These are phyloP conservation scores for Serrognathus titanus DNA, from an alignment of 2,888 invertebrate genomes.

Conservation along the genomic window DNA sequence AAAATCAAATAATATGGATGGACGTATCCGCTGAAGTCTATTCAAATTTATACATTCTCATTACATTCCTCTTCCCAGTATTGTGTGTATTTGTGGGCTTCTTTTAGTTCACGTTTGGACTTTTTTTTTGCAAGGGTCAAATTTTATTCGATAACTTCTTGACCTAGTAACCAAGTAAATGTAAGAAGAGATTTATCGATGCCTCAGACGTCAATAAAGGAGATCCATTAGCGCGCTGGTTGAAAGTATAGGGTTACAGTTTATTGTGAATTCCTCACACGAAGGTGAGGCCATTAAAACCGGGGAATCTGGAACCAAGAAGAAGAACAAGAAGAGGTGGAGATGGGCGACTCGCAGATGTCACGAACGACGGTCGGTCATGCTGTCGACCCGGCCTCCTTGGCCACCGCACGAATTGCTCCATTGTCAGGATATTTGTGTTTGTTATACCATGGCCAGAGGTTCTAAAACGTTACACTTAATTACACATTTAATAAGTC, in stretches of 20 bases:
- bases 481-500: too few relatives aligned
- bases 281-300: not conserved
- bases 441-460: not conserved
- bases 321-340: constrained; percentile 11
- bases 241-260: not conserved
- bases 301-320: not conserved
- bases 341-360: constrained; percentile 36
- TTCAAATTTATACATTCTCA: too few relatives aligned
- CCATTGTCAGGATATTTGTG: constrained; percentile 19
- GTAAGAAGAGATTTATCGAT: constrained; percentile 3
- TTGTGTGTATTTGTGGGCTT: too few relatives aligned
- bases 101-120: too few relatives aligned
- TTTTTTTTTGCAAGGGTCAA: too few relatives aligned
- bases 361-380: constrained; percentile 35
- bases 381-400: constrained; percentile 36
- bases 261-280: not conserved
- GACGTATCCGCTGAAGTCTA: too few relatives aligned
- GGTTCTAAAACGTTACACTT: not conserved
- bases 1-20: too few relatives aligned
- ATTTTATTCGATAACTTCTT: not conserved
- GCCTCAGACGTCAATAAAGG: not conserved
- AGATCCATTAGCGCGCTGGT: not conserved
- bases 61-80: too few relatives aligned
- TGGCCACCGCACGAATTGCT: constrained; percentile 34
- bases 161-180: not conserved